phyloP scores from a whole-genome alignment of 2,888 invertebrate genomes.

The Ochropacha duplaris region DNA sequence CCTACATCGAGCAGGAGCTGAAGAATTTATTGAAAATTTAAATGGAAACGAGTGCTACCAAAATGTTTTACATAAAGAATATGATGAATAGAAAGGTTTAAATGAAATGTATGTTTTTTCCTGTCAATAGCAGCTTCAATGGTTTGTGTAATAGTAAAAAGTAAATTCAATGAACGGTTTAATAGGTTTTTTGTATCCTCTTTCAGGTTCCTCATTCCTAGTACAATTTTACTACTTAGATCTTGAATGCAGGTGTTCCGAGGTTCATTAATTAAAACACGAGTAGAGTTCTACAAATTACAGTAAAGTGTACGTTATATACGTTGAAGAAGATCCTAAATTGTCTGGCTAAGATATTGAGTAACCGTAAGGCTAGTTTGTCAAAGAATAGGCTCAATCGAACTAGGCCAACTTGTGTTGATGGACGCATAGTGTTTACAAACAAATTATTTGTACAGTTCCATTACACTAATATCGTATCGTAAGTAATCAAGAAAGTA shows the following conservation, averaged over 20 bases:
- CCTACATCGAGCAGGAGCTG: too few relatives aligned
- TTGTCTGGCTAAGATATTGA: not conserved
- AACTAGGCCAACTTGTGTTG: conserved; percentile 56
- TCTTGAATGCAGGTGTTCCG: not conserved
- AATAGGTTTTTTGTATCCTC: conserved; percentile 3
- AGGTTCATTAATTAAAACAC: not conserved
- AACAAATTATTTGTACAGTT: conserved; percentile 52
- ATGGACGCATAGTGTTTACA: conserved; percentile 60
- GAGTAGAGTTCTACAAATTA: not conserved
- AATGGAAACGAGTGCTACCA: too few relatives aligned
- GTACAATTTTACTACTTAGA: not conserved
- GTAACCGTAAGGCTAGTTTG: conserved; percentile 16
- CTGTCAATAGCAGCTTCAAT: not conserved
- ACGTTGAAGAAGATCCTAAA: not conserved
- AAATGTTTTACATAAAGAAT: too few relatives aligned
- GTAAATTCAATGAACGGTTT: conserved; percentile 1
- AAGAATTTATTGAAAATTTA: too few relatives aligned
- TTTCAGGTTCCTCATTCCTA: conserved; percentile 3
- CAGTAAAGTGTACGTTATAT: not conserved
- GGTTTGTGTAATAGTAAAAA: conserved; percentile 1
- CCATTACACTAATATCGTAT: conserved; percentile 37
- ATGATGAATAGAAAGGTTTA: not conserved
- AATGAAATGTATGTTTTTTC: not conserved
- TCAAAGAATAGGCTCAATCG: conserved; percentile 17
- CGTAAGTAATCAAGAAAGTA: too few relatives aligned